A percentile compares a stretch with the other conserved stretches of the same genome.
phyloP scores from a whole-genome alignment of 1,140 invertebrate species.

The Aphis gossypii region DNA sequence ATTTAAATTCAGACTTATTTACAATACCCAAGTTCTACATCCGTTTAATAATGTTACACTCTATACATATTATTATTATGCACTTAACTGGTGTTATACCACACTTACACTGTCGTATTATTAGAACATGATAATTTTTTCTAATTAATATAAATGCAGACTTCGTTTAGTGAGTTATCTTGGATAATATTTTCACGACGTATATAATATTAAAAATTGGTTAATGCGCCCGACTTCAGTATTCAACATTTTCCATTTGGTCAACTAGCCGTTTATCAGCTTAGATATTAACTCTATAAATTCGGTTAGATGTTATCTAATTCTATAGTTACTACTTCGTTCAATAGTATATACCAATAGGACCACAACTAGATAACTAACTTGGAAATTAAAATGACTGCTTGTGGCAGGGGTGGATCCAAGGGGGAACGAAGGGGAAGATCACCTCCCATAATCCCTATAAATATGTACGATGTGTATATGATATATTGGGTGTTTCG shows the following conservation, averaged over 20 bases:
- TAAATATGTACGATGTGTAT: no score
- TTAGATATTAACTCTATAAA: neutral
- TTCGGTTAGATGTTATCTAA: neutral
- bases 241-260: neutral
- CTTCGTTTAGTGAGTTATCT: neutral
- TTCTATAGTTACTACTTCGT: no score
- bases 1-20: neutral
- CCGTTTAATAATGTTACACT: neutral
- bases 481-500: no score
- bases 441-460: no score
- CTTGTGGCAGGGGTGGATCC: no score
- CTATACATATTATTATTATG: neutral
- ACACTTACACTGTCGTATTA: neutral
- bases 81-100: neutral
- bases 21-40: neutral
- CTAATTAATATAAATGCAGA: neutral
- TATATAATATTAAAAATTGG: no score
- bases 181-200: neutral
- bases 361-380: neutral
- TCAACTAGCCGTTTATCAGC: neutral
- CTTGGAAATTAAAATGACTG: neutral
- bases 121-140: neutral
- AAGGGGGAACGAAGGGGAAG: no score
- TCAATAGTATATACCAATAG: no score
- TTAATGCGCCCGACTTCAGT: neutral